Evolutionary conservation across 2,113 vertebrate genomes (phyloP).

Genomic region (Pantherophis guttatus): DNA sequence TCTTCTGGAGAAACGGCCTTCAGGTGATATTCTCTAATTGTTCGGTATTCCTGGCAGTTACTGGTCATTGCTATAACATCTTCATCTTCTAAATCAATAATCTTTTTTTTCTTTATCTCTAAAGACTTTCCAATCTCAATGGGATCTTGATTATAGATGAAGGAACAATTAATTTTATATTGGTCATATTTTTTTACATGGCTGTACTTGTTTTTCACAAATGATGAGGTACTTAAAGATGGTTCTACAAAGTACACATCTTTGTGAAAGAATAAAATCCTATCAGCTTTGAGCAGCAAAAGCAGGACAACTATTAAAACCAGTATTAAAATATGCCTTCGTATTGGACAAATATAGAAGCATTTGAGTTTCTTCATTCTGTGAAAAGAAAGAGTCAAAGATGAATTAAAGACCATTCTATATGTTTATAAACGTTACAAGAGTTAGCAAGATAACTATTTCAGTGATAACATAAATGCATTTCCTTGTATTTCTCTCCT

Average conservation of each 20-base stretch:
- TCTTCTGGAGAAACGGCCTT: conserved; percentile 76
- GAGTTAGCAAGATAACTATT: accelerated
- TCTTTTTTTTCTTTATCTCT: conserved; percentile 72
- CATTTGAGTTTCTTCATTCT: conserved; percentile 81
- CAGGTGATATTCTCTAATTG: conserved; percentile 72
- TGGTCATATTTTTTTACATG: conserved; percentile 39
- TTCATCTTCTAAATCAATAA: conserved; percentile 79
- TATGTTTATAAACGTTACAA: neutral
- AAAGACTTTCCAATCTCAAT: conserved; percentile 86
- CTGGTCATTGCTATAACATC: conserved; percentile 72
- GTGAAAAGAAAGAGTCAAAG: conserved; percentile 34
- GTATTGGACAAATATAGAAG: conserved; percentile 61
- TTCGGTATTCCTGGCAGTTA: conserved; percentile 72
- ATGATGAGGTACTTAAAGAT: conserved; percentile 66
- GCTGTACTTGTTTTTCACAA: conserved; percentile 62
- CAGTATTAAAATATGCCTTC: conserved; percentile 64
- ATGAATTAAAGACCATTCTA: conserved; percentile 20
- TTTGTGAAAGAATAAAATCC: conserved; percentile 62
- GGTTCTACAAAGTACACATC: conserved; percentile 75
- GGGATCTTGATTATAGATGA: conserved; percentile 85
- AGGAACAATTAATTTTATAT: conserved; percentile 78
- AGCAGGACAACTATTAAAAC: conserved; percentile 69
- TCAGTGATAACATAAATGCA: neutral
- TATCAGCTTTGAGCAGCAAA: conserved; percentile 63
- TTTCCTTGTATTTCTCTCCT: neutral